Evolutionary conservation across 2,113 vertebrate genomes (phyloP).

Genomic region (Scatophagus argus): DNA sequence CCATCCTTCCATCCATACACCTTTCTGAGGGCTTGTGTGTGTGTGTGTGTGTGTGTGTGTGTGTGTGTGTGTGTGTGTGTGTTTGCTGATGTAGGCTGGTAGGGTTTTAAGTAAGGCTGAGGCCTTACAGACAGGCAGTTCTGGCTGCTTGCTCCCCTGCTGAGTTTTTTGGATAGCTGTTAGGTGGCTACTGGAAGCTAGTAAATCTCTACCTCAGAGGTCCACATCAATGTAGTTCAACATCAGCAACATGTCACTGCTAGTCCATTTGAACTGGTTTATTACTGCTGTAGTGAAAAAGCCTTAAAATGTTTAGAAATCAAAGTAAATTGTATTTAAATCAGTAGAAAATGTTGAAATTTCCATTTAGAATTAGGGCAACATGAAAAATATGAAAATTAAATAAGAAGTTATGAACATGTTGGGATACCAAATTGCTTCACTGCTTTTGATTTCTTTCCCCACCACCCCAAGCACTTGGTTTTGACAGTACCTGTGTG

Average conservation of each 20-base stretch:
- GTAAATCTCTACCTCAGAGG: constrained; percentile 17
- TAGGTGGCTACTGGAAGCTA: background rate
- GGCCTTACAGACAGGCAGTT: background rate
- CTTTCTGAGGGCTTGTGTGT: background rate
- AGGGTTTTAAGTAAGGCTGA: constrained; percentile 19
- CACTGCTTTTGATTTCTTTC: background rate
- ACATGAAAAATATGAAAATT: background rate
- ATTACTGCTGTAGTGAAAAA: background rate
- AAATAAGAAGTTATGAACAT: background rate
- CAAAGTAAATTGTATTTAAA: background rate
- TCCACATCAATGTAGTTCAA: background rate
- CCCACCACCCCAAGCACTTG: background rate
- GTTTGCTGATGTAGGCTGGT: background rate
- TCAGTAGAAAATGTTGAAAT: background rate
- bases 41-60: background rate
- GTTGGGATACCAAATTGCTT: background rate
- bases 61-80: background rate
- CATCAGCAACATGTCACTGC: background rate
- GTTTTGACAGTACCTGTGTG: background rate
- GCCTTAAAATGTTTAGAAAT: background rate
- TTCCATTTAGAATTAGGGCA: background rate
- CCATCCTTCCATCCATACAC: background rate
- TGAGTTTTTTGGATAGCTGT: constrained; percentile 26
- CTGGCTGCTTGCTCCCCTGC: constrained; percentile 8
- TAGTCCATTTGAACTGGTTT: background rate